Evolutionary conservation across 2,113 vertebrate species (phyloP).

Genomic region (Galemys pyrenaicus): DNA sequence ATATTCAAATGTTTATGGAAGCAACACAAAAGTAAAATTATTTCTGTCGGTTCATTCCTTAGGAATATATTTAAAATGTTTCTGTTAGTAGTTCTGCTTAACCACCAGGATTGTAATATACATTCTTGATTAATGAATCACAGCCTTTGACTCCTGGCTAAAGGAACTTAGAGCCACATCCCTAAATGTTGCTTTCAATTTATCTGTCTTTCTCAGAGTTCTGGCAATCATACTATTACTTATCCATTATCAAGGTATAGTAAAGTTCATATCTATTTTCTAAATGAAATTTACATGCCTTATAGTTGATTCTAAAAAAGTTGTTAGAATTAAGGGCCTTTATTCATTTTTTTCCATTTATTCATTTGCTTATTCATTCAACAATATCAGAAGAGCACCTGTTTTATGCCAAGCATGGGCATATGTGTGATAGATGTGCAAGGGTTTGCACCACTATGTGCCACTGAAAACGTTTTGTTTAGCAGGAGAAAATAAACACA

Average conservation of each 20-base stretch:
- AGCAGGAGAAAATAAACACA: background rate
- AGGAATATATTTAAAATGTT: constrained; percentile 25
- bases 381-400: background rate
- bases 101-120: background rate
- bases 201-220: constrained; percentile 7
- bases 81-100: background rate
- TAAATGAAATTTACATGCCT: background rate
- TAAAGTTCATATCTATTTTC: background rate
- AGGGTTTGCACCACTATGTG: background rate
- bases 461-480: background rate
- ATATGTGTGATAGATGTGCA: background rate
- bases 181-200: background rate
- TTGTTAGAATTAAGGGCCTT: background rate
- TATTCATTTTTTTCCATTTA: background rate
- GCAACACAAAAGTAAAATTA: background rate
- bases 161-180: background rate
- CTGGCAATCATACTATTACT: background rate
- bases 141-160: background rate
- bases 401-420: background rate
- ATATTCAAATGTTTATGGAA: background rate
- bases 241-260: background rate
- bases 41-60: background rate
- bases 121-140: background rate
- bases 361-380: constrained; percentile 15
- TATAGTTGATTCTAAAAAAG: background rate